phyloP scores from a whole-genome alignment of 2,888 invertebrate species.

The Tachina fera region DNA sequence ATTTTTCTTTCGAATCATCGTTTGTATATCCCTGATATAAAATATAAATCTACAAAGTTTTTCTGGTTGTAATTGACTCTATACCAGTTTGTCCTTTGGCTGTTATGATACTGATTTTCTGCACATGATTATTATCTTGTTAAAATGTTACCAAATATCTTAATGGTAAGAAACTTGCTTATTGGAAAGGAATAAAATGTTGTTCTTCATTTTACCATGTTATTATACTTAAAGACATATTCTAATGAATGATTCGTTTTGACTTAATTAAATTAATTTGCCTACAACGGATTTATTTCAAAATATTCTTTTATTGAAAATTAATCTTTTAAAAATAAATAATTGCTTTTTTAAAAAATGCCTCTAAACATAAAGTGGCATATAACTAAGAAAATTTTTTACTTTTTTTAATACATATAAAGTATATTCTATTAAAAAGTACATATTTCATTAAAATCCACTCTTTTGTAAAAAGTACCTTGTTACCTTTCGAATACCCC shows the following conservation, averaged over 20 bases:
- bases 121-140: constrained; percentile 65
- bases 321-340: background rate
- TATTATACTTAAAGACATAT: constrained; percentile 33
- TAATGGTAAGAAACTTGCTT: constrained; percentile 26
- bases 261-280: background rate
- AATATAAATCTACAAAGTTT: constrained; percentile 6
- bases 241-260: constrained; percentile 48
- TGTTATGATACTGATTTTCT: constrained; percentile 55
- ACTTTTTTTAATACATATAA: too few relatives aligned
- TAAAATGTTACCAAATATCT: constrained; percentile 48
- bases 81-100: constrained; percentile 40
- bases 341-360: too few relatives aligned
- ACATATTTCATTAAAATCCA: too few relatives aligned
- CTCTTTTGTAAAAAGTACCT: too few relatives aligned
- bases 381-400: too few relatives aligned
- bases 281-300: too few relatives aligned
- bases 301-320: too few relatives aligned
- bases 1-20: constrained; percentile 13
- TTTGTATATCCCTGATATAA: constrained; percentile 1
- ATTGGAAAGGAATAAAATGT: constrained; percentile 8
- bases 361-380: too few relatives aligned
- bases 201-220: constrained; percentile 24
- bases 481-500: too few relatives aligned
- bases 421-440: too few relatives aligned
- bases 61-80: constrained; percentile 39